Percentiles rank a stretch among this genome's conserved stretches.
These are phyloP conservation scores for Muscicapa comitata DNA, from an alignment of 2,797 vertebrate genomes.

Conservation along the genomic window DNA sequence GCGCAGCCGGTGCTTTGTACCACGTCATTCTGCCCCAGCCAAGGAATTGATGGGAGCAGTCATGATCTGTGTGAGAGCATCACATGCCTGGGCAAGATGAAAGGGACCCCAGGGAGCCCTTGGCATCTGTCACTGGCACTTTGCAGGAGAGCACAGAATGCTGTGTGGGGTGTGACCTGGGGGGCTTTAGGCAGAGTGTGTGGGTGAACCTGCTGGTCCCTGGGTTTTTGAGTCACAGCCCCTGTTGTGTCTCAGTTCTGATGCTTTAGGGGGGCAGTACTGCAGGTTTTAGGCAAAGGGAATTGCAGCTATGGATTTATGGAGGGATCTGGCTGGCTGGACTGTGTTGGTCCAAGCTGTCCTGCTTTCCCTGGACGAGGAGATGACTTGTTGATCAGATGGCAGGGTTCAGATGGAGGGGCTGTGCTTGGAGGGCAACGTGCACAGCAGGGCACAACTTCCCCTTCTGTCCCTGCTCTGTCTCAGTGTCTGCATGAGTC, in stretches of 20 bases:
- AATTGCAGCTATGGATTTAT: background rate
- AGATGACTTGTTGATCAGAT: background rate
- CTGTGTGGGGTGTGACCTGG: background rate
- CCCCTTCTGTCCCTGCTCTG: background rate
- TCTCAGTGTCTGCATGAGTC: background rate
- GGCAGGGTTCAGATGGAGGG: background rate
- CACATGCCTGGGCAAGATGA: background rate
- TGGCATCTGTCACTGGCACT: background rate
- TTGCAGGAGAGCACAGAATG: background rate
- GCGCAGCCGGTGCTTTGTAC: background rate
- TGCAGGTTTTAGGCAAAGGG: background rate
- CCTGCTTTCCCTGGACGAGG: background rate
- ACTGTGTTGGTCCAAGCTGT: background rate
- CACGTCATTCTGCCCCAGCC: background rate
- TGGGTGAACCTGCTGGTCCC: background rate
- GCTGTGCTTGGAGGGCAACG: background rate
- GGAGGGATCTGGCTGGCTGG: background rate
- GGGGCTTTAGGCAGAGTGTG: fast-evolving
- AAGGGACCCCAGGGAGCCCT: background rate
- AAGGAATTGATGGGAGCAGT: background rate
- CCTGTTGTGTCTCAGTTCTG: background rate
- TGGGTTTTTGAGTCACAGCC: background rate
- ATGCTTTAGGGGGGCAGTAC: background rate
- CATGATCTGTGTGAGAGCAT: background rate
- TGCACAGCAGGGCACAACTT: background rate